A percentile compares a stretch with the other conserved stretches of the same genome.
phyloP scores from a whole-genome alignment of 2,797 vertebrate genomes.

The Gallinago nigripennis region DNA sequence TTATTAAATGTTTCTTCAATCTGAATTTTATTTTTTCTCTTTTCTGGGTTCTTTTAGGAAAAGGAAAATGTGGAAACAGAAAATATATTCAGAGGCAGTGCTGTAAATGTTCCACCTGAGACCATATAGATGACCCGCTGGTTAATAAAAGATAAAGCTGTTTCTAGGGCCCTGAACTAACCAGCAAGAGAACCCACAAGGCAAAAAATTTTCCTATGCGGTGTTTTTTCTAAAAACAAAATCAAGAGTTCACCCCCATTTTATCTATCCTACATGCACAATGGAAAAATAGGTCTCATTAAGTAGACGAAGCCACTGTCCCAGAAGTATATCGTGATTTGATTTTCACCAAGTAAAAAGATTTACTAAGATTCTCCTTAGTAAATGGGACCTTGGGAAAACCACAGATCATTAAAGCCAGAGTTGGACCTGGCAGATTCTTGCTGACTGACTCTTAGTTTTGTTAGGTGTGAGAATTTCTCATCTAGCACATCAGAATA shows the following conservation, averaged over 20 bases:
- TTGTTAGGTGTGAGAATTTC: background rate
- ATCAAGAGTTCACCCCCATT: background rate
- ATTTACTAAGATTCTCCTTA: background rate
- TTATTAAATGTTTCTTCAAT: background rate
- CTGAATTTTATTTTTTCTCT: background rate
- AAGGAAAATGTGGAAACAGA: background rate
- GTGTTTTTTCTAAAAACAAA: background rate
- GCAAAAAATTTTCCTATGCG: background rate
- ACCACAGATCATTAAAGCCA: background rate
- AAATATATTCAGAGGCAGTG: background rate
- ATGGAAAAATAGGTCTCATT: background rate
- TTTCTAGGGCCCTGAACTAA: background rate
- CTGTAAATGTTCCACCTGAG: background rate
- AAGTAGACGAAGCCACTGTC: background rate
- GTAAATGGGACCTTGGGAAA: background rate
- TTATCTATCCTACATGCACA: background rate
- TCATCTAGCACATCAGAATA: background rate
- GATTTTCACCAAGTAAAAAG: background rate
- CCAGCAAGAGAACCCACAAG: background rate
- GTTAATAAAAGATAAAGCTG: background rate
- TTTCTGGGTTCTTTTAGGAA: background rate
- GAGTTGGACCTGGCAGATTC: background rate
- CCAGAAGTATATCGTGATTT: background rate
- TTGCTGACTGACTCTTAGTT: background rate
- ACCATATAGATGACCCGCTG: background rate